A percentile compares a stretch with the other conserved stretches of the same genome.
Conservation (phyloP, 2,113 vertebrate species). For the Tiliqua scincoides region DNA sequence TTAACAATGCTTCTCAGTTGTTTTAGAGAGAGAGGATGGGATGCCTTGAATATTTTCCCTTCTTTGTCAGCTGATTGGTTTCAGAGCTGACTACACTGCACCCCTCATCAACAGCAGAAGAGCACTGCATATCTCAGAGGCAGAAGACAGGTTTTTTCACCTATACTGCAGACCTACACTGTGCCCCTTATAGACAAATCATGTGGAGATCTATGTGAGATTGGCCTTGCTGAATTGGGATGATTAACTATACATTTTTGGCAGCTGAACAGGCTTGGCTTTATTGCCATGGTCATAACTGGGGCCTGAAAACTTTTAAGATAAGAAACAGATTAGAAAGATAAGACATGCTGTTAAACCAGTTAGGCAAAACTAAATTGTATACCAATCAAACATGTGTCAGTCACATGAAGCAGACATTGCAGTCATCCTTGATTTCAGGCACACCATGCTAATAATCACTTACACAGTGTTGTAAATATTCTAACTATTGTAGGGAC, state of each 20-base stretch:
- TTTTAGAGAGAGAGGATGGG: neutral
- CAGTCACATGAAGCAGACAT: slow-evolving; percentile 14
- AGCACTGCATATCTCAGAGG: neutral
- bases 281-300: slow-evolving; percentile 36
- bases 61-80: neutral
- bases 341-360: slow-evolving; percentile 39
- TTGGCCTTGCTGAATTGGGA: neutral
- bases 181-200: neutral
- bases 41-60: neutral
- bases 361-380: slow-evolving; percentile 21
- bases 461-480: slow-evolving; percentile 37
- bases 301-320: slow-evolving; percentile 23
- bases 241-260: slow-evolving; percentile 19
- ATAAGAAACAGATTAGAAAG: slow-evolving; percentile 60
- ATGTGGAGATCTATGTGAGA: neutral
- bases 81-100: neutral
- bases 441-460: slow-evolving; percentile 45
- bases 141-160: neutral
- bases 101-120: neutral
- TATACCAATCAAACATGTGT: slow-evolving; percentile 41
- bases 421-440: slow-evolving; percentile 43
- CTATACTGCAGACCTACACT: slow-evolving; percentile 41
- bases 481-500: slow-evolving; percentile 51
- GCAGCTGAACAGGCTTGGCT: slow-evolving; percentile 23
- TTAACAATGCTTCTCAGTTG: neutral